Evolutionary conservation across 30 jellyfish, hydroid and myxozoan genomes (phyloP).

Genomic region (Hydra vulgaris): DNA sequence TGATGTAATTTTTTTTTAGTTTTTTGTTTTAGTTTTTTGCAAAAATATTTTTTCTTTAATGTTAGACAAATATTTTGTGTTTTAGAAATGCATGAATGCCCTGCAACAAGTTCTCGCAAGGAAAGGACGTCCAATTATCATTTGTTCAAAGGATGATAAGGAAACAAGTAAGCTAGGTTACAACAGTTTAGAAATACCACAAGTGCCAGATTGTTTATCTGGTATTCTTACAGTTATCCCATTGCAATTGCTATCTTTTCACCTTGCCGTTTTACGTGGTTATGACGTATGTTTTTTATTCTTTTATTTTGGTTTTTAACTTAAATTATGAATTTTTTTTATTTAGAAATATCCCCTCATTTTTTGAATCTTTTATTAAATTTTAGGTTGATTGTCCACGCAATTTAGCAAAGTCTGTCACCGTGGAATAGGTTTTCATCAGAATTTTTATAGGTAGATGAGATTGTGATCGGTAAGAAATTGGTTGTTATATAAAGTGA

Average conservation of each 20-base stretch:
- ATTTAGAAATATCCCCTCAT: background rate
- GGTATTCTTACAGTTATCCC: constrained; percentile 96
- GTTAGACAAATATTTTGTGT: background rate
- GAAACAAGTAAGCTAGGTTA: constrained; percentile 70
- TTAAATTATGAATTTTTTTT: background rate
- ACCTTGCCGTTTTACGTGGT: constrained; percentile 93
- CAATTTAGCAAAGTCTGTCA: constrained; percentile 95
- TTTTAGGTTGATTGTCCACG: constrained; percentile 97
- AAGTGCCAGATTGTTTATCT: constrained; percentile 90
- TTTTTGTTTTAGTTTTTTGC: background rate
- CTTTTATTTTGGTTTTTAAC: constrained; percentile 1
- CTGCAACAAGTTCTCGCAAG: constrained; percentile 93
- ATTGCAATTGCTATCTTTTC: constrained; percentile 79
- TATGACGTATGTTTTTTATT: constrained; percentile 73
- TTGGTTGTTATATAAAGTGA: too few relatives aligned
- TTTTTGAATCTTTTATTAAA: background rate
- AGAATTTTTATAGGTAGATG: too few relatives aligned
- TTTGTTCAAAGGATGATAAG: constrained; percentile 80
- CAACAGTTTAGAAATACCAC: constrained; percentile 79
- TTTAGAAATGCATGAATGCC: constrained; percentile 99
- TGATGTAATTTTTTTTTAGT: constrained; percentile 41
- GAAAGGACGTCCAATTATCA: constrained; percentile 94
- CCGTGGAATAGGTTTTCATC: constrained; percentile 98
- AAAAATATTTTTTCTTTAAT: background rate
- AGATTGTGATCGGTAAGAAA: too few relatives aligned